Conservation (phyloP, 2,113 vertebrate genomes). For the Nannospalax galili region DNA sequence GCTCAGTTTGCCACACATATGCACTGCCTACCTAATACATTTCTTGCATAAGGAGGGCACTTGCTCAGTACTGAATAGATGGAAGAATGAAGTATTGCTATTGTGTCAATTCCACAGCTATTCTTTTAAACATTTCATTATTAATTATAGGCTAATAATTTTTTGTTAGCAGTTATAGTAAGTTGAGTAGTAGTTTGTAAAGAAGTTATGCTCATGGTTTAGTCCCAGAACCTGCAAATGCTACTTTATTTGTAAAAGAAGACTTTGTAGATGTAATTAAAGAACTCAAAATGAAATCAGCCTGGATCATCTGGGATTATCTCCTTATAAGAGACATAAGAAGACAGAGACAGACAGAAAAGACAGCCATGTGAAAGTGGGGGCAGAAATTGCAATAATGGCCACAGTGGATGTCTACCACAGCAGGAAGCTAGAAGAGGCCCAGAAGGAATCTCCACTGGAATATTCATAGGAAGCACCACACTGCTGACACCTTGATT, state of each 20-base stretch:
- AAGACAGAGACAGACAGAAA: not conserved
- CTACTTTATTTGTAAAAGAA: not conserved
- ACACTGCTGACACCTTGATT: not conserved
- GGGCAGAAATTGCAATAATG: not conserved
- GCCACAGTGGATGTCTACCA: not conserved
- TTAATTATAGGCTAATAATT: constrained; percentile 28
- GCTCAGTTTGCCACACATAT: not conserved
- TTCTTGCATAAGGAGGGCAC: not conserved
- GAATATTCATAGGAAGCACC: not conserved
- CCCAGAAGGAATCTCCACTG: not conserved
- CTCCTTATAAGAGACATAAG: not conserved
- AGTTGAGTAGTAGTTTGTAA: not conserved
- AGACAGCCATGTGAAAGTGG: not conserved
- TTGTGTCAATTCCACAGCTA: not conserved
- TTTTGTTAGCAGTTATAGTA: not conserved
- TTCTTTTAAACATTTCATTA: not conserved
- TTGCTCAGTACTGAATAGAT: not conserved
- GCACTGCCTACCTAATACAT: not conserved
- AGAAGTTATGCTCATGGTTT: not conserved
- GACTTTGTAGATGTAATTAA: not conserved
- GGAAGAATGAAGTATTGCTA: not conserved
- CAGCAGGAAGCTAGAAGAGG: not conserved
- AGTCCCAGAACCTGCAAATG: not conserved
- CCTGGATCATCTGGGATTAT: not conserved
- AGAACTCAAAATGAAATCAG: not conserved